Conservation (phyloP, 2,113 vertebrate species). For the Dasyprocta punctata region DNA sequence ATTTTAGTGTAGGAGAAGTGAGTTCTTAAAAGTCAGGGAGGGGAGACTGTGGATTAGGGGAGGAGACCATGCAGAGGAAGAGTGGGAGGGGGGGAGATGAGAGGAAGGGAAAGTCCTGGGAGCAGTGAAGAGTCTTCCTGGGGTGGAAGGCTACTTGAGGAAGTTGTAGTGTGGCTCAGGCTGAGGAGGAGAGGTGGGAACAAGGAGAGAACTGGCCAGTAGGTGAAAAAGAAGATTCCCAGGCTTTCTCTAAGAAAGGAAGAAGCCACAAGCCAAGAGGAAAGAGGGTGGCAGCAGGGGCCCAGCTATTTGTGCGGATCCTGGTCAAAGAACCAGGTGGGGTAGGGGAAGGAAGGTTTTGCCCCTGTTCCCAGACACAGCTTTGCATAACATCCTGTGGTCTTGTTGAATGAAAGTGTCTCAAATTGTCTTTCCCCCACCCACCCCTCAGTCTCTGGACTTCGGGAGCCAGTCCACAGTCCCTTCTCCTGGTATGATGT, state of each 20-base stretch:
- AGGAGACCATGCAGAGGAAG: background rate
- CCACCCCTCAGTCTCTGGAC: background rate
- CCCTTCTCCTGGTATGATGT: background rate
- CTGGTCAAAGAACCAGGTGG: background rate
- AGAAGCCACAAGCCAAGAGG: rapidly evolving
- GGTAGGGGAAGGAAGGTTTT: background rate
- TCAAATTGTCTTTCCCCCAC: background rate
- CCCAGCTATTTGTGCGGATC: background rate
- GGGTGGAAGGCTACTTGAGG: background rate
- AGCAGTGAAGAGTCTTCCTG: background rate
- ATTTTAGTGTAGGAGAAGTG: background rate
- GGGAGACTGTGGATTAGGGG: background rate
- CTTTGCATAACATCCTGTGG: rapidly evolving
- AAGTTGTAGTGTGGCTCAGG: background rate
- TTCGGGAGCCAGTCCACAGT: background rate
- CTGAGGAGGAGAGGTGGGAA: background rate
- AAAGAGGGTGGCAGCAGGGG: background rate
- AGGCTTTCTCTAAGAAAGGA: background rate
- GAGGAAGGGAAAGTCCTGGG: background rate
- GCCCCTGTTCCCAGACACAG: background rate
- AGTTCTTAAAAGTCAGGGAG: background rate
- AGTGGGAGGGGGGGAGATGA: background rate
- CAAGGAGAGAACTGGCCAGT: background rate
- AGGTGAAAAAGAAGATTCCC: background rate
- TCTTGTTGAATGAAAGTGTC: background rate